A percentile compares a stretch with the other conserved stretches of the same genome.
Evolutionary conservation across 2,113 vertebrate species (phyloP).

Genomic region (Shinisaurus crocodilurus): DNA sequence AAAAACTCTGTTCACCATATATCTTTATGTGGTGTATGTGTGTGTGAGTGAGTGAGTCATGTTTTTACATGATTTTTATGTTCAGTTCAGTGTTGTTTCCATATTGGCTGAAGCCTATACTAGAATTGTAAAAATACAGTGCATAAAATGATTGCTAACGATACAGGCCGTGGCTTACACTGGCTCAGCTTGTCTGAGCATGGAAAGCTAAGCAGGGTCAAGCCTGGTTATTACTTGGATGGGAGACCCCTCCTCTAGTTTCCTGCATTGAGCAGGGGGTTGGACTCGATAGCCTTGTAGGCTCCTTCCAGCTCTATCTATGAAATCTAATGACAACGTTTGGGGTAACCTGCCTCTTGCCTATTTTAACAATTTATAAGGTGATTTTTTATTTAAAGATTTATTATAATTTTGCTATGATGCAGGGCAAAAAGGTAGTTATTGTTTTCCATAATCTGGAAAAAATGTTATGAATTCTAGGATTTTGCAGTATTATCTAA

Average conservation of each 20-base stretch:
- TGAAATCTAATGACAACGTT: no score
- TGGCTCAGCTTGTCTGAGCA: no score
- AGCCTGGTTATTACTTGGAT: no score
- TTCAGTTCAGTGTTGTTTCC: not conserved
- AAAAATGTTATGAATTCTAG: not conserved
- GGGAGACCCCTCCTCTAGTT: no score
- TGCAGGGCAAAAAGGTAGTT: not conserved
- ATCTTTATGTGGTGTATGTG: not conserved
- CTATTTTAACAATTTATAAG: not conserved
- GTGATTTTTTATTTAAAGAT: not conserved
- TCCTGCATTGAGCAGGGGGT: no score
- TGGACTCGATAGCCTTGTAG: no score
- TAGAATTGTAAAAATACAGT: not conserved
- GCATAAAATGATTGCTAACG: not conserved
- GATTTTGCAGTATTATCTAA: not conserved
- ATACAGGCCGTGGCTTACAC: no score
- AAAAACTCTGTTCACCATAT: rapidly evolving
- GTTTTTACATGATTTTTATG: not conserved
- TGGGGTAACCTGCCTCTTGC: not conserved
- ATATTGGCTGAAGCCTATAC: not conserved
- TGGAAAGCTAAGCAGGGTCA: no score
- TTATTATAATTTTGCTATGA: not conserved
- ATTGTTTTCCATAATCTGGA: not conserved
- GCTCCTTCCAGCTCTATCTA: no score
- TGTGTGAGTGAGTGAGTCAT: not conserved